A percentile compares a stretch with the other conserved stretches of the same genome.
phyloP scores from a whole-genome alignment of 2,888 invertebrate genomes.

The Fragum fragum region DNA sequence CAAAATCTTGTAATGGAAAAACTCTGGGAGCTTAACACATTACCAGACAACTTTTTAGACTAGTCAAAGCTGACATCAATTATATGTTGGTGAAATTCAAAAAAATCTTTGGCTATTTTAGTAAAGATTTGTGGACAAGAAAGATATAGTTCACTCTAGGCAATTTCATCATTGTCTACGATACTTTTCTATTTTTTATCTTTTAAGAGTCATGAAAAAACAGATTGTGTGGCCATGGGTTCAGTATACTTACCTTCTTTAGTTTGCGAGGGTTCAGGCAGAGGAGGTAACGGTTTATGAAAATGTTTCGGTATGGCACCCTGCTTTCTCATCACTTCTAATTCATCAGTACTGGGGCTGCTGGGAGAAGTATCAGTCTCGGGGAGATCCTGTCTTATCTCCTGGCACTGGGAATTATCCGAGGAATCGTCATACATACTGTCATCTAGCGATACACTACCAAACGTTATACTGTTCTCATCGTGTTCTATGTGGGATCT shows the following conservation, averaged over 20 bases:
- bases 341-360: slow-evolving; percentile 77
- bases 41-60: no score
- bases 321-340: slow-evolving; percentile 79
- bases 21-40: no score
- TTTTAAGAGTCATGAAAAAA: no score
- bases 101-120: no score
- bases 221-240: no score
- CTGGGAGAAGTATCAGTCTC: slow-evolving; percentile 76
- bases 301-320: slow-evolving; percentile 83
- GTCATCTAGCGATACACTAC: slow-evolving; percentile 81
- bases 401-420: slow-evolving; percentile 20
- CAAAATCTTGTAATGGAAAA: no score
- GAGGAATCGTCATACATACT: slow-evolving; percentile 71
- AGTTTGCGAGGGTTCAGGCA: slow-evolving; percentile 57
- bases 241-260: slow-evolving; percentile 56
- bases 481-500: slow-evolving; percentile 54
- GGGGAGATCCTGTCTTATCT: slow-evolving; percentile 23
- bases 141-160: no score
- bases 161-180: no score
- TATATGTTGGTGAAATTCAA: no score
- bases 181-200: no score
- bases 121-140: no score
- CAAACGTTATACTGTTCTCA: slow-evolving; percentile 72
- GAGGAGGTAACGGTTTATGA: slow-evolving; percentile 63
- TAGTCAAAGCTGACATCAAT: no score